Evolutionary conservation across 2,888 invertebrate genomes (phyloP), one percentile per base, ranked within the genome.

Genomic region (Scaeva pyrastri): DNA sequence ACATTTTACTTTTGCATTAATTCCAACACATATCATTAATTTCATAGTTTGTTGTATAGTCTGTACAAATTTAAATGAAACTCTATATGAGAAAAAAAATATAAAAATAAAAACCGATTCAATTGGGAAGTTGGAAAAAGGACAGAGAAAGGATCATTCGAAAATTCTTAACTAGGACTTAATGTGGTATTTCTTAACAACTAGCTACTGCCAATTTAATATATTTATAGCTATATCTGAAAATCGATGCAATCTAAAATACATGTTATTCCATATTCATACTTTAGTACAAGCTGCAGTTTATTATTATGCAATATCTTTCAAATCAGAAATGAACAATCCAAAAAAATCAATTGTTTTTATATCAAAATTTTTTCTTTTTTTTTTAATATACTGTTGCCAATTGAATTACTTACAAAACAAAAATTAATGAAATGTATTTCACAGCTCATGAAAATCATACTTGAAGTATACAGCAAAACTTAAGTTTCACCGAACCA

Each of bases 41-140:
- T 21, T 14, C n/a, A 23, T 39, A 39, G 39, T 52, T 68, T 68
- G 39, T 6, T 39, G 68, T 68, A 48, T 52, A 72, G 66, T 84
- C 84, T 84, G 84, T 84, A 84, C 84, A 84, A 84, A 84, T 71
- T 71, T 71, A 74, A 79, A 75, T 79, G 26, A 75, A 60, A 45
- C 23, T 50, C 45, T 45, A 36, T 16, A 70, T 58, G 68, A 58
- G 41, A 84, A 62, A 36, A 31, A 6, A 21, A 52, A 68, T n/a
- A 21, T 72, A 0, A 31, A 31, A 56, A 43, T 5, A 43, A 26
- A 26, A 3, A 31, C 31, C 31, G 6, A 31, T 31, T 26, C 0
- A 52, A 3, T 26, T 26, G 52, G 52, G 52, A 26, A 52, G 23
- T 23, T 16, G 31, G 50, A 16, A 31, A 73, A 3, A n/a, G 39